phyloP scores from a whole-genome alignment of 2,888 invertebrate genomes.

The Cenopis cana region DNA sequence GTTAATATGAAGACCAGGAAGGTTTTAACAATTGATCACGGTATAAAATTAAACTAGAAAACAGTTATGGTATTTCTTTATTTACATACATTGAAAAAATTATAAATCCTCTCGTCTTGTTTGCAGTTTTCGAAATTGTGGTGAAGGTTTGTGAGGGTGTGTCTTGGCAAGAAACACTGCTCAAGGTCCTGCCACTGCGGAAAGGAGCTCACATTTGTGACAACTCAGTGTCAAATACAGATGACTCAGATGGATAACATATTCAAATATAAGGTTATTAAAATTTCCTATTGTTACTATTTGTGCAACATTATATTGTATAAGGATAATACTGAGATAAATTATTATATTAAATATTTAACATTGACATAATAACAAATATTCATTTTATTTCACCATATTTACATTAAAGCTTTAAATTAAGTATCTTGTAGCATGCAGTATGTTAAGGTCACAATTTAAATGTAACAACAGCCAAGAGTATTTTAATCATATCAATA shows the following conservation, averaged over 20 bases:
- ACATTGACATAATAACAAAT: background rate
- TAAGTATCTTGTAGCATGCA: background rate
- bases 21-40: slow-evolving; percentile 98
- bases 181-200: slow-evolving; percentile 90
- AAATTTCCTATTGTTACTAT: slow-evolving; percentile 15
- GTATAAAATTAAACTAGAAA: slow-evolving; percentile 67
- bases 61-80: background rate
- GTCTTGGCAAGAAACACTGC: slow-evolving; percentile 91
- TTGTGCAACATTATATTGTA: background rate
- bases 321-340: slow-evolving; percentile 30
- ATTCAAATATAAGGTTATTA: slow-evolving; percentile 22
- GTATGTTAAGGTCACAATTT: background rate
- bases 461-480: slow-evolving; percentile 9
- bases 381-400: slow-evolving; percentile 17
- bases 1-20: slow-evolving; percentile 96
- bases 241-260: slow-evolving; percentile 61
- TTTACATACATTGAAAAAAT: background rate
- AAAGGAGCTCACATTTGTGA: slow-evolving; percentile 87
- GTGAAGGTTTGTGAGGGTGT: slow-evolving; percentile 90
- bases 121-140: slow-evolving; percentile 93
- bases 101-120: slow-evolving; percentile 22
- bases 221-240: slow-evolving; percentile 59
- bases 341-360: slow-evolving; percentile 29
- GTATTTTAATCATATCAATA: background rate
- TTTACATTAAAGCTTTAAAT: slow-evolving; percentile 31